Evolutionary conservation across 2,113 vertebrate species (phyloP).

Genomic region (Sceloporus undulatus): DNA sequence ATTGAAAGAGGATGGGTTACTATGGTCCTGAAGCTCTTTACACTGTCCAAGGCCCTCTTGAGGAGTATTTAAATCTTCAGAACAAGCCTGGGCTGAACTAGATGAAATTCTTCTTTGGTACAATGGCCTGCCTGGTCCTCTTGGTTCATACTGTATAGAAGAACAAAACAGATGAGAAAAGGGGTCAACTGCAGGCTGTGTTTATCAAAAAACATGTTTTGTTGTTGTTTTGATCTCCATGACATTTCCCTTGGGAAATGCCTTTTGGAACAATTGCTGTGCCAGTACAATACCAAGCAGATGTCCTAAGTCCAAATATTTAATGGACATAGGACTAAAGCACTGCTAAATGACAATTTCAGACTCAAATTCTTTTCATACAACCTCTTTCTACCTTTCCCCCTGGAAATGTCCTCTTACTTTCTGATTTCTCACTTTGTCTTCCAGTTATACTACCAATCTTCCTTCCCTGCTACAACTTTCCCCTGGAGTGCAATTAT

Average conservation of each 20-base stretch:
- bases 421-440: slow-evolving; percentile 7
- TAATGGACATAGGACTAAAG: neutral
- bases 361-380: neutral
- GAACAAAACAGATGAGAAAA: slow-evolving; percentile 42
- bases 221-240: neutral
- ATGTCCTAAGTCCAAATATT: neutral
- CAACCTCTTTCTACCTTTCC: neutral
- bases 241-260: neutral
- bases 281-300: neutral
- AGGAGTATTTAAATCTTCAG: slow-evolving; percentile 85
- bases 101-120: slow-evolving; percentile 99
- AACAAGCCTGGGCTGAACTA: slow-evolving; percentile 88
- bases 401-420: neutral
- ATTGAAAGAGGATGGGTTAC: slow-evolving; percentile 82
- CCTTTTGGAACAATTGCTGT: neutral
- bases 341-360: neutral
- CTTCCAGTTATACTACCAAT: neutral
- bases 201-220: neutral
- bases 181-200: slow-evolving; percentile 4
- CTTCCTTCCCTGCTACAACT: slow-evolving; percentile 5
- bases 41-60: slow-evolving; percentile 84
- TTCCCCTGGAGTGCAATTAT: neutral
- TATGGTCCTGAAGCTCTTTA: slow-evolving; percentile 91
- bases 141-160: slow-evolving; percentile 91
- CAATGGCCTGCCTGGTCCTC: slow-evolving; percentile 98